Evolutionary conservation across 2,888 invertebrate genomes (phyloP).

Genomic region (Agonopterix arenella): DNA sequence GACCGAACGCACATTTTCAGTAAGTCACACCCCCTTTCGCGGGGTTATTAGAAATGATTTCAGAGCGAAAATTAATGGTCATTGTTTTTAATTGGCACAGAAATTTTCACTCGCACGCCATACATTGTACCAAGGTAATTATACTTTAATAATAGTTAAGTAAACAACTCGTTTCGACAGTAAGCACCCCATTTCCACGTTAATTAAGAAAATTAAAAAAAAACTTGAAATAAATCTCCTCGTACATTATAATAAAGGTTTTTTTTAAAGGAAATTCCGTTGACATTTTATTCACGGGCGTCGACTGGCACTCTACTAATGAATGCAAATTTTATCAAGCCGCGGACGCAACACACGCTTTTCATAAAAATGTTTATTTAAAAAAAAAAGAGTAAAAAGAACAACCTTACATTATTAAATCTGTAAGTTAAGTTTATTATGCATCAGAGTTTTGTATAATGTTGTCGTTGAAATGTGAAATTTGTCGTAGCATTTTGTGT

Average conservation of each 20-base stretch:
- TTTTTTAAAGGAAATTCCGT: constrained; percentile 36
- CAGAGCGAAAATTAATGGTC: too few relatives aligned
- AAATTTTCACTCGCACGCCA: too few relatives aligned
- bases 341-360: constrained; percentile 36
- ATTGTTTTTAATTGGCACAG: too few relatives aligned
- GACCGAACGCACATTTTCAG: too few relatives aligned
- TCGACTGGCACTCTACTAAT: constrained; percentile 47
- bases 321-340: constrained; percentile 67
- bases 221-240: constrained; percentile 11
- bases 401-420: constrained; percentile 29
- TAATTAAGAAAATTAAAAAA: constrained; percentile 11
- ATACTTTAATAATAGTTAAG: too few relatives aligned
- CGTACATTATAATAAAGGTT: constrained; percentile 25
- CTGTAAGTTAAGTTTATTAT: constrained; percentile 22
- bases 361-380: constrained; percentile 48
- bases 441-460: constrained; percentile 7
- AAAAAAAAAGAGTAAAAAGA: constrained; percentile 21
- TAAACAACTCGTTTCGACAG: neutral
- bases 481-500: neutral
- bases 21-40: too few relatives aligned
- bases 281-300: constrained; percentile 36
- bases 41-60: too few relatives aligned
- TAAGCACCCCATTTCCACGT: neutral
- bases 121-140: too few relatives aligned
- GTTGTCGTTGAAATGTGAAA: too few relatives aligned